Evolutionary conservation across 2,888 invertebrate genomes (phyloP), one percentile per base, ranked within the genome.

Genomic region (Rhagonycha fulva): DNA sequence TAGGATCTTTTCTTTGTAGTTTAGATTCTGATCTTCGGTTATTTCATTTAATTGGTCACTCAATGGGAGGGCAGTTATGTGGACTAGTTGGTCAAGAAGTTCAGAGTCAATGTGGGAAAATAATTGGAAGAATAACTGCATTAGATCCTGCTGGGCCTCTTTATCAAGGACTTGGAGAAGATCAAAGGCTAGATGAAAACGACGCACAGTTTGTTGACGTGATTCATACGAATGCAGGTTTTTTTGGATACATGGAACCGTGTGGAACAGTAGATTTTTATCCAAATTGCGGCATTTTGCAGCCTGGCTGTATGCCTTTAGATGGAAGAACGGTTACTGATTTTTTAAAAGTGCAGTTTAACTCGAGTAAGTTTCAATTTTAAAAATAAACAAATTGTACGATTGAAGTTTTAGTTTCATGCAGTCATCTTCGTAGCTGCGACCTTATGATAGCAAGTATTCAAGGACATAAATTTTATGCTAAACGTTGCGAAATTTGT

Each of bases 131-230:
- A 74, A 76, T 78, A 23, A 78, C 78, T 10, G 78, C 73, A 4
- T 68, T 78, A n/a, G 78, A 78, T 68, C 70, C 78, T 9, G 78
- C 78, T 10, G 78, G 75, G 14, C 75, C 75, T 0, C 14, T 78
- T n/a, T 78, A 66, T 32, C 5, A 66, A 9, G 10, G 14, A 9
- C 47, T 24, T 12, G 23, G 26, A 2, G 19, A 19, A 19, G 5
- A 24, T 9, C n/a, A 68, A 62, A 23, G 75, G 2, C 66, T 78
- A 9, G 62, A 63, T n/a, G n/a, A 60, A 66, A 7, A 26, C 0
- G 78, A 78, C 12, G 78, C 78, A 3, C 9, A 30, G 9, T 71
- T 76, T 24, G 76, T 76, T 1, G 76, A 78, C 26, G 75, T 71
- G 3, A 78, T 78, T 11, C 78, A 78, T 23, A 76, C 75, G 0